Base-by-base conservation (phyloP, 2,797 vertebrate genomes). In the Orestias chungarensis region DNA sequence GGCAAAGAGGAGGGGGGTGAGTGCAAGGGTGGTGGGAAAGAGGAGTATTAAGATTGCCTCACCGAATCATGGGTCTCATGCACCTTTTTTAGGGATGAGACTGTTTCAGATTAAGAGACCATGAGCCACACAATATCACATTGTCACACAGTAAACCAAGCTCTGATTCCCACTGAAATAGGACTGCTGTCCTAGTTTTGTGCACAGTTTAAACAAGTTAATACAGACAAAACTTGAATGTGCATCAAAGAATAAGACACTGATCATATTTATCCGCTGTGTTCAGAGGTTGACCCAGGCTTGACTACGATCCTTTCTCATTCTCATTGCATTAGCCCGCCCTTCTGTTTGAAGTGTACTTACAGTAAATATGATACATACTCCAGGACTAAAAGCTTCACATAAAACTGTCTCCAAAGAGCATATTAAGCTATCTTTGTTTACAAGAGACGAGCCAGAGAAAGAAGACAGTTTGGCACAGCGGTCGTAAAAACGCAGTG, bases 301-400 rank as follows among this genome's bases (percentile, higher is more conserved):
- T 81, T 91, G 92, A 90, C 88, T 87, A 92, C 83, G 44, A 88
- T 89, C 87, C 74, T 82, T 84, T 82, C 87, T 91, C 85, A 85
- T 93, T 93, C 89, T 85, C 67, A 10, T 70, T 87, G 83, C 89
- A 82, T 91, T 93, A 94, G 90, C 74, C 88, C 82, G 88, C 78
- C 83, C 85, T 79, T 89, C 88, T 89, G 91, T 93, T 95, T 94
- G 92, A 95, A 94, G 94, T 94, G 92, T 94, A 94, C 94, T 95
- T 95, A 95, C 94, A 94, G 94, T 95, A 95, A 95, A 95, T 95
- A 95, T 95, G 94, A 95, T 95, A 94, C 94, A 95, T 94, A 94
- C 93, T 90, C 93, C 88, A 83, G 89, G 91, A 89, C 95, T 95
- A 95, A 95, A 95, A 95, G 95, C 95, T 93, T 95, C 93, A 92